Base-by-base conservation (phyloP, 2,797 vertebrate species). In the Triplophysa bombifrons region DNA sequence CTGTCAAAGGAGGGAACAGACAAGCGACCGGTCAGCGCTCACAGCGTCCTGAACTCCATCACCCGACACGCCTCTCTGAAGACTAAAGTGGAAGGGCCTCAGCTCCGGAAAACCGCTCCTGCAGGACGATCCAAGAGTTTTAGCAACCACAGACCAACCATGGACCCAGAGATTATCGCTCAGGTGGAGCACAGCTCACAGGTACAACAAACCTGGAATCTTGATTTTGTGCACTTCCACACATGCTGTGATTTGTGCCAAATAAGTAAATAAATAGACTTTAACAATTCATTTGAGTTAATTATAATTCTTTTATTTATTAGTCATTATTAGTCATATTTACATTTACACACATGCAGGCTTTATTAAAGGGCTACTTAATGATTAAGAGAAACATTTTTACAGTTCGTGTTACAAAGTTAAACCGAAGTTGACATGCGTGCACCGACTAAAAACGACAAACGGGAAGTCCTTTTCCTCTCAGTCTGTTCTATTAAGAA, bases 51-150 rank as follows among this genome's bases (percentile, higher is more conserved):
- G 85, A 97, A 97, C 88, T 97, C 96, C 3, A 94, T 99, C 91
- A 98, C 96, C 83, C 95, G 98, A 13, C 98, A 99, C 88, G 96
- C 98, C 0, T 99, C 98, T 16, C 94, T 98, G 27, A 99, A 98
- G 91, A 95, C 94, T 87, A 94, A 98, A 87, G 93, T 98, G 85
- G 98, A 99, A 72, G 98, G 96, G 87, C 96, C 97, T 0, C 98
- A 98, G 92, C 85, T 98, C 75, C 94, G 95, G 65, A 98, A 98
- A 88, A 91, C 95, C 0, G 93, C 95, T 58, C 89, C 95, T 0
- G 96, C 97, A 0, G 96, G 97, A 27, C 94, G 97, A 85, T 99
- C 98, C 72, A 98, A 98, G 93, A 99, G 98, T 93, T 99, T 99
- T 94, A 99, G 98, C 92, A 99, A 98, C 92, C 98, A 99, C 85